A percentile compares a stretch with the other conserved stretches of the same genome.
These are phyloP conservation scores for Danaus melanippus DNA, from an alignment of 1,140 invertebrate genomes.

Conservation along the genomic window DNA sequence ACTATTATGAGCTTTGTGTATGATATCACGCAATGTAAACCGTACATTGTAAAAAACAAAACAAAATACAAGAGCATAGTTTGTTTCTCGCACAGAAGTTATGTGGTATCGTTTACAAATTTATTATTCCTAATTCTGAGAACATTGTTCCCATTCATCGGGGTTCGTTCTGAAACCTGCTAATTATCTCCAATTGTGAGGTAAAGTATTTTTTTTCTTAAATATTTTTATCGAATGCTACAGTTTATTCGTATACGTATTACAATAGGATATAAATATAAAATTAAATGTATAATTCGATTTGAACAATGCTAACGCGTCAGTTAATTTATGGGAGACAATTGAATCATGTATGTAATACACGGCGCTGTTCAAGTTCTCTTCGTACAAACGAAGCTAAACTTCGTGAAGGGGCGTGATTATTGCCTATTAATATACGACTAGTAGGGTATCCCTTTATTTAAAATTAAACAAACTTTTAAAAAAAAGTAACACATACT, in stretches of 20 bases:
- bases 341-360: too few species aligned
- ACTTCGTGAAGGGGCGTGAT: conserved; percentile 55
- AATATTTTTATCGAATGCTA: background rate
- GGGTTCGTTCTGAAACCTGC: conserved; percentile 47
- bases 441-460: too few species aligned
- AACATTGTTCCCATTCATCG: conserved; percentile 53
- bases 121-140: conserved; percentile 55
- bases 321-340: too few species aligned
- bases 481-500: too few species aligned
- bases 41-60: background rate
- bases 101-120: conserved; percentile 67
- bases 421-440: conserved; percentile 57
- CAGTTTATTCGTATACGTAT: background rate
- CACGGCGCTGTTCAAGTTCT: too few species aligned
- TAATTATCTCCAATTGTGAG: conserved; percentile 36
- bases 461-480: too few species aligned
- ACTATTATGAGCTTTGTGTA: background rate
- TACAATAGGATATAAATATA: background rate
- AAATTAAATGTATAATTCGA: too few species aligned
- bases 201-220: conserved; percentile 34
- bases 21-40: background rate
- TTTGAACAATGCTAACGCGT: too few species aligned
- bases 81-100: conserved; percentile 52
- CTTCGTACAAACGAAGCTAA: conserved; percentile 51
- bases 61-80: background rate